Conservation (phyloP, 2,888 invertebrate species). For the Drosophila koepferae region DNA sequence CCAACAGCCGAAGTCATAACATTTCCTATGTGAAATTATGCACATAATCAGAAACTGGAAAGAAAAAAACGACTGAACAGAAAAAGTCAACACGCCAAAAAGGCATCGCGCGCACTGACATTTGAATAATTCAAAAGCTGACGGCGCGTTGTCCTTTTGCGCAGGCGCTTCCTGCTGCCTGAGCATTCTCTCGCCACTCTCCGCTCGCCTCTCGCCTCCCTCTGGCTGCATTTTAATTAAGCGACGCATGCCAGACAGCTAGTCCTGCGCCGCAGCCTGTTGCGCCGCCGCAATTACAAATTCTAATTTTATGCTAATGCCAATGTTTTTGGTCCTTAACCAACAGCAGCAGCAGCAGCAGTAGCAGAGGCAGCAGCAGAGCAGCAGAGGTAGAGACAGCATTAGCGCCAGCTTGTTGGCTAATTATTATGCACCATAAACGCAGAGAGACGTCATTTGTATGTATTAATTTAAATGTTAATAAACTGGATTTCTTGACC, state of each 20-base stretch:
- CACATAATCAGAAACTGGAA: slow-evolving; percentile 78
- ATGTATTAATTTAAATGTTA: slow-evolving; percentile 82
- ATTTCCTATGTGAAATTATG: slow-evolving; percentile 74
- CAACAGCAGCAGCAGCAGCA: slow-evolving; percentile 13
- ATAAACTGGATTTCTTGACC: slow-evolving; percentile 83
- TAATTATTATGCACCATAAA: slow-evolving; percentile 81
- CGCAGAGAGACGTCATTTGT: slow-evolving; percentile 72
- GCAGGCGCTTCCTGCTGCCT: slow-evolving; percentile 66
- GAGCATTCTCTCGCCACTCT: background rate
- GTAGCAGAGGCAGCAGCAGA: background rate
- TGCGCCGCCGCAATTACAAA: slow-evolving; percentile 84
- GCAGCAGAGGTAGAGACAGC: slow-evolving; percentile 1
- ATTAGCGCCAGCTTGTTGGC: slow-evolving; percentile 57
- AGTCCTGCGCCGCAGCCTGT: slow-evolving; percentile 64
- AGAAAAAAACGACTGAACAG: slow-evolving; percentile 8
- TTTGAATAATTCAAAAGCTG: slow-evolving; percentile 83
- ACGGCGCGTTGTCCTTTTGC: slow-evolving; percentile 72
- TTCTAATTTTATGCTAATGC: slow-evolving; percentile 84
- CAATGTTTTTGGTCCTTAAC: slow-evolving; percentile 61
- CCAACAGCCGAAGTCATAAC: slow-evolving; percentile 52
- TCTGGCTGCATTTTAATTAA: slow-evolving; percentile 81
- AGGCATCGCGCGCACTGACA: slow-evolving; percentile 61
- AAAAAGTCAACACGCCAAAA: slow-evolving; percentile 76
- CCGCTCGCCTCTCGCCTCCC: background rate
- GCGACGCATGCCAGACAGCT: slow-evolving; percentile 76